A percentile compares a stretch with the other conserved stretches of the same genome.
Conservation (phyloP, 1,140 invertebrate species). For the Zelostemma sp. region DNA sequence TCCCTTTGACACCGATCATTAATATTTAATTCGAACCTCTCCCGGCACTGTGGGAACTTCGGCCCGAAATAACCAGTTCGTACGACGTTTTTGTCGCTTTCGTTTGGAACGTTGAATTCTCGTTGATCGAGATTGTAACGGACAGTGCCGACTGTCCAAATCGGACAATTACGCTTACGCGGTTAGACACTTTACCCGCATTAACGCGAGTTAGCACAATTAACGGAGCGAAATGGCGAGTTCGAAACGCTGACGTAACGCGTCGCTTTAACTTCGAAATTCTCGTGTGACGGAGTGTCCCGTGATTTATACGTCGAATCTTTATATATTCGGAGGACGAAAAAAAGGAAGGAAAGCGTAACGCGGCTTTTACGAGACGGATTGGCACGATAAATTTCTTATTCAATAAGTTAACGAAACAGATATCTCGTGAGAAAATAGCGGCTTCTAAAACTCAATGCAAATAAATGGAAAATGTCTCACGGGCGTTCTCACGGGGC, state of each 20-base stretch:
- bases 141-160: slow-evolving; percentile 51
- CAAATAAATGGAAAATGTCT: slow-evolving; percentile 44
- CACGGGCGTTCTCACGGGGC: slow-evolving; percentile 36
- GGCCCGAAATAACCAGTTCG: no score
- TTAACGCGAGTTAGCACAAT: slow-evolving; percentile 49
- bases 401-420: slow-evolving; percentile 14
- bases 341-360: no score
- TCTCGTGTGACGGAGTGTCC: no score
- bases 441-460: slow-evolving; percentile 21
- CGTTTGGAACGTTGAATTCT: background rate
- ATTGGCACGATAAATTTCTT: slow-evolving; percentile 11
- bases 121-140: slow-evolving; percentile 4
- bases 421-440: slow-evolving; percentile 27
- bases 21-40: slow-evolving; percentile 7
- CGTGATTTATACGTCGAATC: background rate
- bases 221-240: slow-evolving; percentile 22
- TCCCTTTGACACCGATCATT: background rate
- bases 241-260: no score
- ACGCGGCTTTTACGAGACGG: no score
- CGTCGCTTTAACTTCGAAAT: no score
- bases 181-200: slow-evolving; percentile 48
- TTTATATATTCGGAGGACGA: background rate
- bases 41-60: background rate
- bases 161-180: slow-evolving; percentile 56
- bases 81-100: no score